Conservation (phyloP, 1,140 invertebrate species). For the Metopolophium dirhodum region DNA sequence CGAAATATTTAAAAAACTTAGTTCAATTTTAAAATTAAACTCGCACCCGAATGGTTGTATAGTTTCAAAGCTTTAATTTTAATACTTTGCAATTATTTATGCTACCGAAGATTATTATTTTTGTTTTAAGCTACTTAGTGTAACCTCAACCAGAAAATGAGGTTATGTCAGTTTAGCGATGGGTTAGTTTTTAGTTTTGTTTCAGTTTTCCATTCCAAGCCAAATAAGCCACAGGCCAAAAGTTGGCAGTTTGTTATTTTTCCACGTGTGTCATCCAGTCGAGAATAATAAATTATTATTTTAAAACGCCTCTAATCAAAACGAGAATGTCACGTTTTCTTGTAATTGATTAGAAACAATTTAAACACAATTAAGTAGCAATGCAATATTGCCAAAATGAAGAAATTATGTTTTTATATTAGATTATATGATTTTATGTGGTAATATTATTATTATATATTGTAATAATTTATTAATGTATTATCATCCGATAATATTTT, state of each 20-base stretch:
- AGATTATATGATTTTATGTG: too few relatives aligned
- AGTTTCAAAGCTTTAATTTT: neutral
- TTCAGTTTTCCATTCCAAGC: neutral
- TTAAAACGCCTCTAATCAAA: neutral
- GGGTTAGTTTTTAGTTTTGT: too few relatives aligned
- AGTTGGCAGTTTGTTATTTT: neutral
- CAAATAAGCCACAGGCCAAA: neutral
- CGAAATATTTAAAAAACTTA: too few relatives aligned
- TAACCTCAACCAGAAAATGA: neutral
- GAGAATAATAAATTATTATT: neutral
- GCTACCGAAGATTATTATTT: neutral
- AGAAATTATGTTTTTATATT: too few relatives aligned
- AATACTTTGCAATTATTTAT: neutral
- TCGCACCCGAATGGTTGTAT: neutral
- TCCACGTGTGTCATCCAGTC: too few relatives aligned
- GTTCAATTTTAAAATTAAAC: neutral
- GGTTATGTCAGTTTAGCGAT: neutral
- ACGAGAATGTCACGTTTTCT: neutral
- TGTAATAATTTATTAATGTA: too few relatives aligned
- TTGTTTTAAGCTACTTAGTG: neutral
- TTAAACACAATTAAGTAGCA: too few relatives aligned
- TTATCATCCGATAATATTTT: too few relatives aligned
- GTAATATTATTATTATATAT: too few relatives aligned
- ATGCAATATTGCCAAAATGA: neutral
- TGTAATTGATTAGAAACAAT: fast-evolving